phyloP scores from a whole-genome alignment of 1,140 invertebrate genomes.

The Drosophila insularis region DNA sequence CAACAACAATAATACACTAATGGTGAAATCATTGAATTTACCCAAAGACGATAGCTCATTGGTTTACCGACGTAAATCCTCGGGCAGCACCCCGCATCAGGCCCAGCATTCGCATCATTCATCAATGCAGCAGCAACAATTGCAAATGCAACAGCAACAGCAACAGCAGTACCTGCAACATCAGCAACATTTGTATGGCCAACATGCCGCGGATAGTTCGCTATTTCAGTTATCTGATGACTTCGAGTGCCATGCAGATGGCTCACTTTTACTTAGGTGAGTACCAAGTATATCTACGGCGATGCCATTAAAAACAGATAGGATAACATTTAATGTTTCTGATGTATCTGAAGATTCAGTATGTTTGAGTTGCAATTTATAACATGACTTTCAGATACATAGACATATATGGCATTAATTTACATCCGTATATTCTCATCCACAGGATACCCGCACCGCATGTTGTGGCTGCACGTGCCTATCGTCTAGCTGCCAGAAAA shows the following conservation, averaged over 20 bases:
- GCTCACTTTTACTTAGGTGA: constrained; percentile 72
- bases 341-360: too few species aligned
- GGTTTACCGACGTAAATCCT: constrained; percentile 85
- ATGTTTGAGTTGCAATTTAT: not conserved
- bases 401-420: not conserved
- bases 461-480: constrained; percentile 84
- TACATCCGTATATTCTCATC: constrained; percentile 8
- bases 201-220: constrained; percentile 57
- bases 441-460: constrained; percentile 86
- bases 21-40: constrained; percentile 76
- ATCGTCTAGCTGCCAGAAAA: constrained; percentile 82
- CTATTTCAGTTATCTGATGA: constrained; percentile 69
- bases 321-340: too few species aligned
- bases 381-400: not conserved
- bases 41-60: constrained; percentile 83
- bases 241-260: constrained; percentile 79
- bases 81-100: constrained; percentile 83
- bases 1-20: constrained; percentile 77
- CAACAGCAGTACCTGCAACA: constrained; percentile 51
- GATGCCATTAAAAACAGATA: too few species aligned
- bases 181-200: constrained; percentile 51
- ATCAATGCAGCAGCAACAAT: constrained; percentile 26
- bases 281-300: constrained; percentile 1
- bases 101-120: constrained; percentile 26
- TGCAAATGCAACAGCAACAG: constrained; percentile 24